phyloP scores from a whole-genome alignment of 2,797 vertebrate species.

The Kryptopterus vitreolus region DNA sequence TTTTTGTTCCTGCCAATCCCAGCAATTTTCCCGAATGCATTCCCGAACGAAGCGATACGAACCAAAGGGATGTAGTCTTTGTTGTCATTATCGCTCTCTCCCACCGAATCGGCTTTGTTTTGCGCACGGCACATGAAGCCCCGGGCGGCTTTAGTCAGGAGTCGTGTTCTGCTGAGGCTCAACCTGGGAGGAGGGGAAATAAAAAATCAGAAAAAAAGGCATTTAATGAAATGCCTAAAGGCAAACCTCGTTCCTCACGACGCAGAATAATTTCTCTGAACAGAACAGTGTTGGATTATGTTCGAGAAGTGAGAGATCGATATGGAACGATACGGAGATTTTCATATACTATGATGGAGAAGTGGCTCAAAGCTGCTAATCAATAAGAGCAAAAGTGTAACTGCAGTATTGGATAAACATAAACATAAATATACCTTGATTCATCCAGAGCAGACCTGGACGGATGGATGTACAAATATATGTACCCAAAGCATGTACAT shows the following conservation, averaged over 20 bases:
- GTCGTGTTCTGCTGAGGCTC: conserved; percentile 83
- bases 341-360: too few relatives aligned
- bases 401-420: too few relatives aligned
- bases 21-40: too few relatives aligned
- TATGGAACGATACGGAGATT: too few relatives aligned
- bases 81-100: conserved; percentile 79
- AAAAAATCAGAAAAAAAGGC: conserved; percentile 23
- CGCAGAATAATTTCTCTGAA: conserved; percentile 2
- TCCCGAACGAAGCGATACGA: neutral
- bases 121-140: conserved; percentile 88
- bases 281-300: neutral
- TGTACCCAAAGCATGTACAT: too few relatives aligned
- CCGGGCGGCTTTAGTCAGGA: conserved; percentile 84
- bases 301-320: neutral
- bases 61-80: conserved; percentile 91
- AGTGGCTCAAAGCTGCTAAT: too few relatives aligned
- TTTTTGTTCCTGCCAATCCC: neutral
- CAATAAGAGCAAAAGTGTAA: too few relatives aligned
- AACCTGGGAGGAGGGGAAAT: too few relatives aligned
- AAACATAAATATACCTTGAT: too few relatives aligned
- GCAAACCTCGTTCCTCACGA: neutral
- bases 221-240: neutral
- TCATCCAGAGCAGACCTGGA: too few relatives aligned
- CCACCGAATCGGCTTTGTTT: conserved; percentile 75
- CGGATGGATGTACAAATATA: too few relatives aligned